Base-by-base conservation (phyloP, 2,888 invertebrate species). In the Apamea anceps region DNA sequence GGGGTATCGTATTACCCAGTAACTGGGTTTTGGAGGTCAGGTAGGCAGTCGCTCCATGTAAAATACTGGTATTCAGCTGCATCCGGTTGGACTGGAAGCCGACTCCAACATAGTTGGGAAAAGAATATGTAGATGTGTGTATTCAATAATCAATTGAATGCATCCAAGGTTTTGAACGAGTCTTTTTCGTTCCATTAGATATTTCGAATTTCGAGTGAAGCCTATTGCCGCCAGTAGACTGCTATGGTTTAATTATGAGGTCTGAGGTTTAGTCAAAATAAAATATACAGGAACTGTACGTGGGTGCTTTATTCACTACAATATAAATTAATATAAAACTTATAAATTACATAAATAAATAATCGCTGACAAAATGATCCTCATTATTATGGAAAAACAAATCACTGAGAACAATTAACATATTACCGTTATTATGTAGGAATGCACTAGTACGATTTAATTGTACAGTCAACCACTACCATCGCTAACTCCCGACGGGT, bases 261-360 rank as follows among this genome's bases (percentile, higher is more conserved):
- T 57, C 18, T 4, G 48, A 28, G 1, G 21, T 48, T 25, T 6
- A 18, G 51, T 28, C 3, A 32, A 83, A 88, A 85, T 84, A 77
- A 89, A 88, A 78, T 75, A 79, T 71, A 77, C 74, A 79, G 45
- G 73, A 89, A 89, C 87, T 91, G 89, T 91, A 91, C 90, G 92
- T 88, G 90, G 91, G 92, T 95, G 93, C 93, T 96, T 96, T 96
- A 96, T 94, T 96, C 88, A 93, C 93, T 95, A 95, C 91, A 93
- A 92, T 95, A 96, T 96, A 96, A 96, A 96, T 96, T 94, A 96
- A 93, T 94, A 95, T 93, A 94, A 96, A 95, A 94, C 94, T 91
- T 94, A 94, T 94, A 95, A 94, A 95, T 96, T 94, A 95, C 91
- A 94, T 93, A 92, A 96, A 96, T 96, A 96, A 96, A 96, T 96